Conservation (phyloP, 2,113 vertebrate genomes). For the Bufo gargarizans region DNA sequence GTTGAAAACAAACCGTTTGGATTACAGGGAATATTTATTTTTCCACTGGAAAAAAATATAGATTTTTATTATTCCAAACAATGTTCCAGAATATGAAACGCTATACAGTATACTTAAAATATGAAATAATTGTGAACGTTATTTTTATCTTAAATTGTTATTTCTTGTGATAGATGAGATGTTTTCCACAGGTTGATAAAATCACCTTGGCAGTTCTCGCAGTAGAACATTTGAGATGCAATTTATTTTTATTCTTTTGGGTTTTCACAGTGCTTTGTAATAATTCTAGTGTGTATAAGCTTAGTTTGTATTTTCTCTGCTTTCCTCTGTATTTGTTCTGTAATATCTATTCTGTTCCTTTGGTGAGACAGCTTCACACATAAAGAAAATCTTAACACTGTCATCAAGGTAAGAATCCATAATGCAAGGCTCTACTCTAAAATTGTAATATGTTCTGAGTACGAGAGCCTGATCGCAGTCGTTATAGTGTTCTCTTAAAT, state of each 20-base stretch:
- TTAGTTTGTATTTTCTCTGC: neutral
- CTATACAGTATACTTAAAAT: too few species aligned
- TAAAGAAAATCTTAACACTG: neutral
- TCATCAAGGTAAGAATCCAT: neutral
- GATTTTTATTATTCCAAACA: too few species aligned
- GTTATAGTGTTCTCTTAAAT: too few species aligned
- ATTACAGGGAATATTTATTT: too few species aligned
- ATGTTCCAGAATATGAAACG: too few species aligned
- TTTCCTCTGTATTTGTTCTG: neutral
- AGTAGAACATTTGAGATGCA: conserved; percentile 9
- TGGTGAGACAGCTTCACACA: neutral
- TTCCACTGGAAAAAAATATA: too few species aligned
- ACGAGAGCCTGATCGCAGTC: too few species aligned
- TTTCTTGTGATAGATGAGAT: neutral
- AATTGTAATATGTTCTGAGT: neutral
- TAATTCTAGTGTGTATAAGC: neutral
- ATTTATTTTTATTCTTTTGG: conserved; percentile 25
- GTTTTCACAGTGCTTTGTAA: conserved; percentile 15
- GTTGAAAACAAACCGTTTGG: too few species aligned
- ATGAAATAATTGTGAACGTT: too few species aligned
- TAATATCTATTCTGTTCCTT: neutral
- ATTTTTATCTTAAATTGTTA: too few species aligned
- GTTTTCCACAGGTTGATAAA: conserved; percentile 9
- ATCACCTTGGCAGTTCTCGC: neutral
- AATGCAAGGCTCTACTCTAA: too few species aligned